Evolutionary conservation across 2,797 vertebrate species (phyloP).

Genomic region (Nyctalus aviator): DNA sequence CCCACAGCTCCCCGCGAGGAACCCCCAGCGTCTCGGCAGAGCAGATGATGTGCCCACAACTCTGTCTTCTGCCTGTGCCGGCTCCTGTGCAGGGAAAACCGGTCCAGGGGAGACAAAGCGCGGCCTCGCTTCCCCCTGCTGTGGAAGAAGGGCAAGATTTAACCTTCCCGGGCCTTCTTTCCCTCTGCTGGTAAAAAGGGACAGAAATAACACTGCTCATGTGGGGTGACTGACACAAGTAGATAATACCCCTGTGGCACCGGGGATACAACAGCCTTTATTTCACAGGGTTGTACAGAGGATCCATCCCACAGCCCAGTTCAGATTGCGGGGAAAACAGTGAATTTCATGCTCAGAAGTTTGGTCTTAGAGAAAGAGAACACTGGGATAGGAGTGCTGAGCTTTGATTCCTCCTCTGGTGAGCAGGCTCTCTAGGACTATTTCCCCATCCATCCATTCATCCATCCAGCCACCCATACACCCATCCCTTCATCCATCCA

Average conservation of each 20-base stretch:
- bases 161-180: constrained; percentile 36
- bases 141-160: not conserved
- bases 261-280: not conserved
- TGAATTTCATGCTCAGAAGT: not conserved
- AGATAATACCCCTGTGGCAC: not conserved
- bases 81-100: constrained; percentile 14
- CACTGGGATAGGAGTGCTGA: not conserved
- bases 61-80: not conserved
- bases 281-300: not conserved
- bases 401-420: not conserved
- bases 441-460: not conserved
- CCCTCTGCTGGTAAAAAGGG: not conserved
- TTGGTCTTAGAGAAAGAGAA: not conserved
- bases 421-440: not conserved
- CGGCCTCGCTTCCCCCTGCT: not conserved
- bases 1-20: not conserved
- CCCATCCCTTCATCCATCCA: not conserved
- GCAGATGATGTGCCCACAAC: not conserved
- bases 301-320: not conserved
- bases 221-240: not conserved
- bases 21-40: not conserved
- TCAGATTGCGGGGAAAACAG: not conserved
- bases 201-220: constrained; percentile 22
- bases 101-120: not conserved
- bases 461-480: not conserved